A percentile compares a stretch with the other conserved stretches of the same genome.
Evolutionary conservation across 2,888 invertebrate species (phyloP).

Genomic region (Anticlea derivata): DNA sequence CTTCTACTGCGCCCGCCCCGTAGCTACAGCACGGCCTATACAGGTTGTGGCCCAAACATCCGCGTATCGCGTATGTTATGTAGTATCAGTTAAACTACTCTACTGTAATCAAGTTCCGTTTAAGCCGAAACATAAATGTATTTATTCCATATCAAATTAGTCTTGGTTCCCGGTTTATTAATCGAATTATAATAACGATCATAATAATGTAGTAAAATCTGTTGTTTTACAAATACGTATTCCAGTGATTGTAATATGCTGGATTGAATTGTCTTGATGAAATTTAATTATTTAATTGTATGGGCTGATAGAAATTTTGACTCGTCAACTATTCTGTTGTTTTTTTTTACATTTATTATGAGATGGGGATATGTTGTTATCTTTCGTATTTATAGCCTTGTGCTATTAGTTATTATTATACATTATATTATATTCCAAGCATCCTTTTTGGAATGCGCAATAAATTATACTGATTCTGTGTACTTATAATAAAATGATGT

Average conservation of each 20-base stretch:
- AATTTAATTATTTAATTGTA: conserved; percentile 31
- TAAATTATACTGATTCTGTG: conserved; percentile 59
- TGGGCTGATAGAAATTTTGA: conserved; percentile 28
- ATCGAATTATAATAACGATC: conserved; percentile 27
- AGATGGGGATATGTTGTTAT: conserved; percentile 59
- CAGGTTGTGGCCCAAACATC: background rate
- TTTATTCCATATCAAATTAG: conserved; percentile 23
- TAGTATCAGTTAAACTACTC: conserved; percentile 3
- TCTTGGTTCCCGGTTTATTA: conserved; percentile 16
- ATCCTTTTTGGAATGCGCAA: conserved; percentile 59
- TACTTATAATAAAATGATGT: conserved; percentile 77
- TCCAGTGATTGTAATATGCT: conserved; percentile 37
- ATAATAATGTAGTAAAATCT: conserved; percentile 24
- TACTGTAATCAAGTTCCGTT: conserved; percentile 29
- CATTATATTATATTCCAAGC: conserved; percentile 55
- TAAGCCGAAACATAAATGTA: conserved; percentile 25
- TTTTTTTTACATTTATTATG: conserved; percentile 49
- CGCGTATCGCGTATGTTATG: background rate
- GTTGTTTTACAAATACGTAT: conserved; percentile 27
- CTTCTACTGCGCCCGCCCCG: no score
- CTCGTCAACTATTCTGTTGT: conserved; percentile 48
- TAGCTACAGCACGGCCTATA: no score
- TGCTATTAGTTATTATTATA: conserved; percentile 39
- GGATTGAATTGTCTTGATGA: conserved; percentile 24
- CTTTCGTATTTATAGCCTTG: conserved; percentile 51